These are phyloP conservation scores for Gymnoscopelus braueri DNA, from an alignment of 2,797 vertebrate genomes.

Conservation along the genomic window DNA sequence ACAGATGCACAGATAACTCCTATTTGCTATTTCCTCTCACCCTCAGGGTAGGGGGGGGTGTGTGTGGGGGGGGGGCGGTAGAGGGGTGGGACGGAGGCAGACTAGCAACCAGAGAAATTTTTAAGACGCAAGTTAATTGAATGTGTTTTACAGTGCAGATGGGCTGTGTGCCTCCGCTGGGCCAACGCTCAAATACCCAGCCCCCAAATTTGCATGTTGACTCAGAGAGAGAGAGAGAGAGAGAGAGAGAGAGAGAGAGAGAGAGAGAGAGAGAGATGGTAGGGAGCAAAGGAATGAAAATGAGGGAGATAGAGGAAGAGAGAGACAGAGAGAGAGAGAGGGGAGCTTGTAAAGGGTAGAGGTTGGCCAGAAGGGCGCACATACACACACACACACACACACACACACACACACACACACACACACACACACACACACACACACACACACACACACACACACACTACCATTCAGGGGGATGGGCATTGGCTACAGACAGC, in stretches of 20 bases:
- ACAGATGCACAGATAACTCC: too few relatives aligned
- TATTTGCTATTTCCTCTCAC: neutral
- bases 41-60: conserved; percentile 2
- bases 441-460: conserved; percentile 14
- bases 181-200: conserved; percentile 24
- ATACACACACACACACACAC: conserved; percentile 15
- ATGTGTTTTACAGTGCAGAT: conserved; percentile 27
- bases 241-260: conserved; percentile 1
- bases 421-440: conserved; percentile 16
- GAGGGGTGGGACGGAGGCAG: neutral
- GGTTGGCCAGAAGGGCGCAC: conserved; percentile 57
- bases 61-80: neutral
- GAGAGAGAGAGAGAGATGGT: neutral
- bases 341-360: conserved; percentile 38
- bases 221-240: neutral
- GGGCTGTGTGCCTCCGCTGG: conserved; percentile 8
- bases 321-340: conserved; percentile 20
- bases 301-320: conserved; percentile 24
- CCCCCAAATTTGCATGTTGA: conserved; percentile 25
- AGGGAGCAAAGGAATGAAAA: neutral
- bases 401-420: conserved; percentile 8
- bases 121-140: neutral
- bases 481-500: conserved; percentile 59
- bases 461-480: conserved; percentile 50
- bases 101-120: neutral